Evolutionary conservation across 2,113 vertebrate species (phyloP), one percentile per base, ranked within the genome.

Genomic region (Channa argus): DNA sequence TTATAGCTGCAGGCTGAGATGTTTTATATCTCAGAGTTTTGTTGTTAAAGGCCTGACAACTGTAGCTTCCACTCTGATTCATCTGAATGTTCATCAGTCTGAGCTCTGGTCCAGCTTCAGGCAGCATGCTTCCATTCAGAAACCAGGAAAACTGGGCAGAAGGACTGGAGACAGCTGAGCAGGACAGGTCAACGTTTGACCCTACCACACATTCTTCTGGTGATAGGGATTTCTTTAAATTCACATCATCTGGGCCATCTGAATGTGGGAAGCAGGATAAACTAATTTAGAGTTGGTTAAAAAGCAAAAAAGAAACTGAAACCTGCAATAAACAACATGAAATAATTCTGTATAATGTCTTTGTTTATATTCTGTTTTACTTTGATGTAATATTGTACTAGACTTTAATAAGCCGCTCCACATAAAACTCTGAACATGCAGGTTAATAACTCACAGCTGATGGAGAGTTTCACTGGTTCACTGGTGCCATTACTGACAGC

Each of bases 1-100:
- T 65, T 36, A 90, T 24, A 24, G 5, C 5, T 63, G 34, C 15
- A 9, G 54, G 41, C 2, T 62, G 43, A 74, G 90, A 92, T 51
- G 45, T 67, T 36, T 70, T 13, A 47, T 69, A 69, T 79, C 64
- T 83, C 66, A 78, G 44, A 24, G 75, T 93, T 76, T 15, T 77
- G 50, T 0, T 66, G 66, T 93, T 92, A 55, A 82, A 71, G 34
- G 88, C 84, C 62, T 53, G 68, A 78, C 91, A 93, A 65, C 64
- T 91, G 85, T 93, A 91, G 61, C 50, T 82, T 15, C 89, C 92
- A 59, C 63, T 89, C 58, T 90, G 75, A 69, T 0, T 69, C 49
- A 1, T 15, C 76, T 88, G 68, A 77, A 87, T 62, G 36, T 87
- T 77, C 5, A 12, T 45, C 74, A 92, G 56, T 14, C 6, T 45